Evolutionary conservation across 2,113 vertebrate species (phyloP).

Genomic region (Halcyon malimbica): DNA sequence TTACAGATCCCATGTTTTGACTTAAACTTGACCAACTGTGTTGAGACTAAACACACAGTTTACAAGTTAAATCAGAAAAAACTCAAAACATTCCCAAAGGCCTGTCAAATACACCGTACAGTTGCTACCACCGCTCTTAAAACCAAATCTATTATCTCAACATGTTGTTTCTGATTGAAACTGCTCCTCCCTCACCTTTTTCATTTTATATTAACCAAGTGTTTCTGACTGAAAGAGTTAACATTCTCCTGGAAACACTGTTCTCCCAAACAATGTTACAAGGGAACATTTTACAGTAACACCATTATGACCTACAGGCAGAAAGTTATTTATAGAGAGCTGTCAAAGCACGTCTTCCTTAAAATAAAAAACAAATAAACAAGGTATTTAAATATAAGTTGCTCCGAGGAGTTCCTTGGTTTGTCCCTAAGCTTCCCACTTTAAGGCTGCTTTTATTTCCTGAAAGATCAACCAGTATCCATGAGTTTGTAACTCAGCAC

Average conservation of each 20-base stretch:
- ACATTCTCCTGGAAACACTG: neutral
- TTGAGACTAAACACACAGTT: neutral
- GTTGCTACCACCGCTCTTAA: neutral
- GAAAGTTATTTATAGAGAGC: neutral
- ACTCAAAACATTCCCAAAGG: neutral
- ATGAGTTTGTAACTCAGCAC: neutral
- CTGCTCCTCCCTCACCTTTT: neutral
- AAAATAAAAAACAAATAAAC: neutral
- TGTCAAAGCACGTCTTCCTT: neutral
- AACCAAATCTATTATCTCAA: neutral
- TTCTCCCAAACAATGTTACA: neutral
- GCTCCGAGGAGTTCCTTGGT: neutral
- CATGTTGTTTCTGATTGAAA: neutral
- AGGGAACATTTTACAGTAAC: neutral
- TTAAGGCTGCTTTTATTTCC: neutral
- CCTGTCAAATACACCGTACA: neutral
- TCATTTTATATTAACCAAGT: neutral
- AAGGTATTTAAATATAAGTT: neutral
- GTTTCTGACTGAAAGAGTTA: neutral
- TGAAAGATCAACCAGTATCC: neutral
- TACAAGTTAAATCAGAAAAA: neutral
- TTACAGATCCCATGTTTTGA: neutral
- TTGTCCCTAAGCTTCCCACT: neutral
- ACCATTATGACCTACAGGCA: neutral
- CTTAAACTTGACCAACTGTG: neutral